A percentile compares a stretch with the other conserved stretches of the same genome.
These are phyloP conservation scores for Myotis yumanensis DNA, from an alignment of 2,113 vertebrate species.

Conservation along the genomic window DNA sequence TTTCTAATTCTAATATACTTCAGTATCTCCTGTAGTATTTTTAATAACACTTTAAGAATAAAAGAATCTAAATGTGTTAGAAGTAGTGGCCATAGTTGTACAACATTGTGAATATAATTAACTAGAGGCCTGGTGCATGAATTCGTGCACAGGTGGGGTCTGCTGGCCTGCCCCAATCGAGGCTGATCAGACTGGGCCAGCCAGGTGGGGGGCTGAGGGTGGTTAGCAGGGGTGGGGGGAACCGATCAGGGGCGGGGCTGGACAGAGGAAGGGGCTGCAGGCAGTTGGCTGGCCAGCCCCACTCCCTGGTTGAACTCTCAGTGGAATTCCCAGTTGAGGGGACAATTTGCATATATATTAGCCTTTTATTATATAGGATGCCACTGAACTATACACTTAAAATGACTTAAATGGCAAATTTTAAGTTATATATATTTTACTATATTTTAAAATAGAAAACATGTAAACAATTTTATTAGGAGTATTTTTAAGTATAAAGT, in stretches of 20 bases:
- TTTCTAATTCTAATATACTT: background rate
- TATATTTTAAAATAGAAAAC: background rate
- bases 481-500: background rate
- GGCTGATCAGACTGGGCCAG: too few relatives aligned
- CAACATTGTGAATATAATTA: background rate
- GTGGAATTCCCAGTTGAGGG: too few relatives aligned
- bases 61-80: background rate
- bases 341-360: too few relatives aligned
- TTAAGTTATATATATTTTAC: background rate
- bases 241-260: too few relatives aligned
- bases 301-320: too few relatives aligned
- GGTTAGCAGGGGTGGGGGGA: too few relatives aligned
- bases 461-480: background rate
- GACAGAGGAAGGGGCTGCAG: too few relatives aligned
- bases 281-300: too few relatives aligned
- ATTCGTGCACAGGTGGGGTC: too few relatives aligned
- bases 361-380: background rate
- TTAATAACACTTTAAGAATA: slow-evolving; percentile 2
- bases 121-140: too few relatives aligned
- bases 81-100: background rate
- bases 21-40: background rate
- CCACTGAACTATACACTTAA: background rate
- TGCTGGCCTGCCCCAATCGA: too few relatives aligned
- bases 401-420: background rate
- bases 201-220: too few relatives aligned